Conservation (phyloP, 2,797 vertebrate species). For the Sorex maritimensis region DNA sequence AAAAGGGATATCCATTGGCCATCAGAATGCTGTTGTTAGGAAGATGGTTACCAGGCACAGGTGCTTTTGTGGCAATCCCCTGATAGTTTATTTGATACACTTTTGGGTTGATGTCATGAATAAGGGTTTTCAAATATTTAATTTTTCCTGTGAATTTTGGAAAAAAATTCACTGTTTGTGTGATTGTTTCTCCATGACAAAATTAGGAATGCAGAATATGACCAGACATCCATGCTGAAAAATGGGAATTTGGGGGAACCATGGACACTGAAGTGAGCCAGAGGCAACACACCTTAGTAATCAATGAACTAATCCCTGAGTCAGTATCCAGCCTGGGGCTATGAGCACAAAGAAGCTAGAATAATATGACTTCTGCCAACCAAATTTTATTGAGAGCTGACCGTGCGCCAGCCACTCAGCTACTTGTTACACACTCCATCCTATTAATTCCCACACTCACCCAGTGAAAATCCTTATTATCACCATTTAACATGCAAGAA, state of each 20-base stretch:
- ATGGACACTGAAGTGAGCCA: not conserved
- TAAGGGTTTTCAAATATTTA: conserved; percentile 85
- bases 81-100: conserved; percentile 84
- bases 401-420: not conserved
- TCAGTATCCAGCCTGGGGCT: conserved; percentile 67
- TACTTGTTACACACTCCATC: not conserved
- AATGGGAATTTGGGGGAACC: not conserved
- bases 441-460: not conserved
- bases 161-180: not conserved
- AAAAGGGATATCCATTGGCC: conserved; percentile 56
- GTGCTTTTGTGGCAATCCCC: conserved; percentile 67
- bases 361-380: not conserved
- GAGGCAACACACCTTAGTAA: not conserved
- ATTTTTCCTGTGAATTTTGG: conserved; percentile 48
- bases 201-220: conserved; percentile 43
- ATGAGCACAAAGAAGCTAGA: conserved; percentile 22
- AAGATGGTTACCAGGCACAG: conserved; percentile 83
- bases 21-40: conserved; percentile 73
- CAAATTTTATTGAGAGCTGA: not conserved
- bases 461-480: not conserved
- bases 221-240: conserved; percentile 63
- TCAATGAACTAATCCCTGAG: not conserved
- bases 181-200: conserved; percentile 32
- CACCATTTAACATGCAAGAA: conserved; percentile 9
- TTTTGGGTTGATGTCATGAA: conserved; percentile 85